Percentiles rank a stretch among this genome's conserved stretches.
These are phyloP conservation scores for Columba guinea DNA, from an alignment of 2,797 vertebrate species.

Conservation along the genomic window DNA sequence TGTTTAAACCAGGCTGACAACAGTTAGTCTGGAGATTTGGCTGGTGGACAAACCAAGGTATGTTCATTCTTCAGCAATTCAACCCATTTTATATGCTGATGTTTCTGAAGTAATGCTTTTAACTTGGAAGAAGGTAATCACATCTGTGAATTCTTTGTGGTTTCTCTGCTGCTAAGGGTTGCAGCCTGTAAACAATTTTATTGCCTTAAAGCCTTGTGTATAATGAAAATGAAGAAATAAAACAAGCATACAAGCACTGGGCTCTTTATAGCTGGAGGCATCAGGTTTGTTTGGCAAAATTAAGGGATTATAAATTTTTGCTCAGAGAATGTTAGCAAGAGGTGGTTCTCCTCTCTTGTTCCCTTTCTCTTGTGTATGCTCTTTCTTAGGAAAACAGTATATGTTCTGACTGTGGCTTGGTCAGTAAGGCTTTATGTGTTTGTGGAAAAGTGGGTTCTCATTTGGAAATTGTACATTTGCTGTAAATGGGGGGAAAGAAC, in stretches of 20 bases:
- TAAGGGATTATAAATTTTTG: not conserved
- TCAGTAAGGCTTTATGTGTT: not conserved
- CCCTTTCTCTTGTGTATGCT: not conserved
- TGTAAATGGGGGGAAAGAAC: not conserved
- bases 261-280: not conserved
- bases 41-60: slow-evolving; percentile 33
- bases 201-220: not conserved
- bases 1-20: slow-evolving; percentile 51
- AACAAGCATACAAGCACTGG: not conserved
- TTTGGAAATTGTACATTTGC: not conserved
- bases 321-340: not conserved
- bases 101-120: slow-evolving; percentile 42
- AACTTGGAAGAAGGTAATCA: slow-evolving; percentile 15
- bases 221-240: slow-evolving; percentile 13
- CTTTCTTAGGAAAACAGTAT: not conserved
- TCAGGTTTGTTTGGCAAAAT: not conserved
- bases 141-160: slow-evolving; percentile 35
- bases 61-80: slow-evolving; percentile 29
- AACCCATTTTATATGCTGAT: not conserved
- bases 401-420: not conserved
- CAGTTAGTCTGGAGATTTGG: slow-evolving; percentile 14
- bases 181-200: not conserved
- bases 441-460: not conserved
- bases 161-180: slow-evolving; percentile 10
- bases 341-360: not conserved